Evolutionary conservation across 2,888 invertebrate species (phyloP), one percentile per base, ranked within the genome.

Genomic region (Mactromeris polynyma): DNA sequence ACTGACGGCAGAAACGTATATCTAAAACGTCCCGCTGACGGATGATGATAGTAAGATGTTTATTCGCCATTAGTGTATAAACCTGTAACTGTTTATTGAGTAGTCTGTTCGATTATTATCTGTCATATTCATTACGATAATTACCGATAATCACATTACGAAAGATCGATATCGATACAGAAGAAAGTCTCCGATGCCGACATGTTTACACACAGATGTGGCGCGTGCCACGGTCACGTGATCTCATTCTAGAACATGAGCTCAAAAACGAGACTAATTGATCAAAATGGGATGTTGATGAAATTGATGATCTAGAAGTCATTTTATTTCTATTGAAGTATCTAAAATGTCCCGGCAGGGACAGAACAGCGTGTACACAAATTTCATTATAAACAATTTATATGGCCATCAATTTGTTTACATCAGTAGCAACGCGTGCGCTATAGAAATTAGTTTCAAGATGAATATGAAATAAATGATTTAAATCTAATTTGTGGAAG

Each of bases 201-300:
- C 86, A 86, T 87, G 82, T 83, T 87, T 85, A 77, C 83, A 73
- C 83, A 83, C 92, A 92, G 92, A 92, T 92, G 92, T 85, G 85
- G 90, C 90, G 90, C 92, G 92, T 89, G 92, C 86, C 89, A 69
- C 40, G 58, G 79, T 85, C 92, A 92, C 90, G 92, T 91, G 92
- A 87, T 83, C 69, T 64, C 84, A 84, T 91, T 19, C 85, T 81
- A 85, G 58, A 46, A 31, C 85, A 81, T 40, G 58, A 69, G 64
- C 64, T 9, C 40, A 51, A 78, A 73, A 73, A 78, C 77, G 78
- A 81, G 42, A 14, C 54, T 78, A 81, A 78, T 81, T 82, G 81
- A 81, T 81, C 42, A 36, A 54, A 82, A 81, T 81, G 77, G 73
- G 46, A 38, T 77, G 46, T 81, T 81, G 81, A 85, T 85, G 46